phyloP scores from a whole-genome alignment of 2,888 invertebrate genomes.

The Capitulum mitella region DNA sequence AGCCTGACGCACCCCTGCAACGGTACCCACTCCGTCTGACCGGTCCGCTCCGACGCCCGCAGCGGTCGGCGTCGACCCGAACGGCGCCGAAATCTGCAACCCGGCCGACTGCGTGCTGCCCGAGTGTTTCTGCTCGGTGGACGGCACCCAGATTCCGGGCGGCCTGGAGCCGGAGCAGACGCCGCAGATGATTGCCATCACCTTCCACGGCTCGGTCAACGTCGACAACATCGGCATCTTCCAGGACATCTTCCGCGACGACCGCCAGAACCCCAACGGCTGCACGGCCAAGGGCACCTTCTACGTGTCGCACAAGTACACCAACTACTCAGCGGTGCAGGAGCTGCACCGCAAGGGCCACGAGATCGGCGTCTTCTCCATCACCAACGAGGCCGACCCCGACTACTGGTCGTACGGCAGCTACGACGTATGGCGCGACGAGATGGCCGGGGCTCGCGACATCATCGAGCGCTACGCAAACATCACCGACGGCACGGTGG shows the following conservation, averaged over 20 bases:
- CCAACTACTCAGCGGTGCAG: constrained; percentile 42
- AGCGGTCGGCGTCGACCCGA: constrained; percentile 42
- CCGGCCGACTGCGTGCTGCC: constrained; percentile 40
- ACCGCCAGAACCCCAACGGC: constrained; percentile 42
- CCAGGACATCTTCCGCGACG: constrained; percentile 40
- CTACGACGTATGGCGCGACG: constrained; percentile 88
- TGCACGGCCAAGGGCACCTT: constrained; percentile 41
- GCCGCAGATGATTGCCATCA: constrained; percentile 43
- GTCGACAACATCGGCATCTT: constrained; percentile 43
- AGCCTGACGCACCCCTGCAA: too few relatives aligned
- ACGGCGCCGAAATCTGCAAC: constrained; percentile 42
- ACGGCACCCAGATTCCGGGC: constrained; percentile 42
- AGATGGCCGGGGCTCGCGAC: constrained; percentile 84
- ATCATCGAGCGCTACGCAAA: constrained; percentile 70
- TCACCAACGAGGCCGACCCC: constrained; percentile 87
- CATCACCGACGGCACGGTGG: constrained; percentile 83
- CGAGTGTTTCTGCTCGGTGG: constrained; percentile 43
- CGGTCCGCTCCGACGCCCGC: not conserved
- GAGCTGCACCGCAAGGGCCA: constrained; percentile 61
- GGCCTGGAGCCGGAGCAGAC: constrained; percentile 40
- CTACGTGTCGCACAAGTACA: constrained; percentile 42
- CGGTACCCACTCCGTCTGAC: too few relatives aligned
- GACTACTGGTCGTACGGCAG: constrained; percentile 79
- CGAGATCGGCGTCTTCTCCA: constrained; percentile 83
- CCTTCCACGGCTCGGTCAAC: constrained; percentile 43